Percentiles rank a stretch among this genome's conserved stretches.
Evolutionary conservation across 2,113 vertebrate genomes (phyloP).

Genomic region (Carassius gibelio): DNA sequence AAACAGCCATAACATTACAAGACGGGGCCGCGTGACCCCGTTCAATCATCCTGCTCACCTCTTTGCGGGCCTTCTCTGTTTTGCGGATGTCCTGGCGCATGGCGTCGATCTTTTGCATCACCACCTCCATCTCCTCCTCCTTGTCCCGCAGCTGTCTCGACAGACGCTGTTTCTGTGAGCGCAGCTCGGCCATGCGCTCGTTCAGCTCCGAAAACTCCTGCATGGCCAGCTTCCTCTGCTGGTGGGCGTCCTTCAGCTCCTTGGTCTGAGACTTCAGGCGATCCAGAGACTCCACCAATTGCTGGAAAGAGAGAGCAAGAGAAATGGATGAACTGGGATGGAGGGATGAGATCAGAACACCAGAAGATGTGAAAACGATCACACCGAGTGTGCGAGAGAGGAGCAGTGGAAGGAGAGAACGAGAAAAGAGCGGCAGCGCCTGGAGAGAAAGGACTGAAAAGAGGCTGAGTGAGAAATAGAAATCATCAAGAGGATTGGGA

Average conservation of each 20-base stretch:
- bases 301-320: constrained; percentile 71
- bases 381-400: constrained; percentile 4
- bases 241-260: constrained; percentile 91
- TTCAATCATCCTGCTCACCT: constrained; percentile 74
- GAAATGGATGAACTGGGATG: background rate
- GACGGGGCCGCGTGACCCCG: background rate
- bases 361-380: background rate
- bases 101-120: constrained; percentile 86
- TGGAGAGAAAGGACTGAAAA: constrained; percentile 44
- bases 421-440: constrained; percentile 16
- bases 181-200: constrained; percentile 87
- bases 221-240: constrained; percentile 89
- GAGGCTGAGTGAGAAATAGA: constrained; percentile 57
- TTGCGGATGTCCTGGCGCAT: constrained; percentile 88
- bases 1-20: constrained; percentile 20
- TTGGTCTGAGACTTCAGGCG: constrained; percentile 86
- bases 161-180: constrained; percentile 89
- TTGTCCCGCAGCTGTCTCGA: constrained; percentile 91
- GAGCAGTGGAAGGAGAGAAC: constrained; percentile 15
- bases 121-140: constrained; percentile 89
- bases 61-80: constrained; percentile 87
- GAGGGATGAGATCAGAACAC: background rate
- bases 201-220: constrained; percentile 92
- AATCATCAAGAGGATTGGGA: constrained; percentile 52
- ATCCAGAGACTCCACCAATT: constrained; percentile 88